A percentile compares a stretch with the other conserved stretches of the same genome.
phyloP scores from a whole-genome alignment of 1,140 invertebrate genomes.

The Lasioglossum baleicum region DNA sequence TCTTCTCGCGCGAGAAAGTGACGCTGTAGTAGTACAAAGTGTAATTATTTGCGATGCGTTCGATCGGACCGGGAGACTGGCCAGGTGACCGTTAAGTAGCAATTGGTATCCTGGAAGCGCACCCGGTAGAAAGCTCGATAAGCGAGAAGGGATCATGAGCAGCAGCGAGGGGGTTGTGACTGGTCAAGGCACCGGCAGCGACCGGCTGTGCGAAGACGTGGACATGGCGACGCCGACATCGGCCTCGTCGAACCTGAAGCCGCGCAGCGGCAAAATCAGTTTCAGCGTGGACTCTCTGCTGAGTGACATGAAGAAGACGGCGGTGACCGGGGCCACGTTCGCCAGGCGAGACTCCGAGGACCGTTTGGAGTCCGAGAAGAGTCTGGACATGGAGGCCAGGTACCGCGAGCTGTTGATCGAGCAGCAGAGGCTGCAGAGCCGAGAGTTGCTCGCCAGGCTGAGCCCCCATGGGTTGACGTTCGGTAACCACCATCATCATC shows the following conservation, averaged over 20 bases:
- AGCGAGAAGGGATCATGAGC: constrained; percentile 57
- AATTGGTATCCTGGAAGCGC: no score
- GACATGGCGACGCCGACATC: constrained; percentile 76
- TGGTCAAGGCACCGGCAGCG: constrained; percentile 65
- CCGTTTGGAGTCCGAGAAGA: constrained; percentile 61
- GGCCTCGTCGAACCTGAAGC: constrained; percentile 74
- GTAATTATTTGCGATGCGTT: neutral
- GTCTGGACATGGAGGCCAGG: constrained; percentile 69
- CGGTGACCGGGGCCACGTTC: constrained; percentile 36
- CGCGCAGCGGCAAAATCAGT: constrained; percentile 77
- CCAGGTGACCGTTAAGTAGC: neutral
- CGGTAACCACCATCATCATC: constrained; percentile 63
- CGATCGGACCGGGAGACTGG: neutral
- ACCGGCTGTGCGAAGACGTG: constrained; percentile 69
- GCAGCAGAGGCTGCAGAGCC: constrained; percentile 74
- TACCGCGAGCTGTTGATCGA: constrained; percentile 73
- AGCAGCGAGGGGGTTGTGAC: constrained; percentile 70
- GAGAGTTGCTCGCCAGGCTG: constrained; percentile 71
- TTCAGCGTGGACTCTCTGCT: constrained; percentile 78
- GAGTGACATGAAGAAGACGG: constrained; percentile 74
- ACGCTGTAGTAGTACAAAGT: neutral
- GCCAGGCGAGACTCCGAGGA: constrained; percentile 56
- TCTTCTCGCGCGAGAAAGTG: neutral
- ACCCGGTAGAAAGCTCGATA: no score
- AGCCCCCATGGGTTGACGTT: constrained; percentile 68